A percentile compares a stretch with the other conserved stretches of the same genome.
Conservation (phyloP, 2,888 invertebrate species). For the Tineola bisselliella region DNA sequence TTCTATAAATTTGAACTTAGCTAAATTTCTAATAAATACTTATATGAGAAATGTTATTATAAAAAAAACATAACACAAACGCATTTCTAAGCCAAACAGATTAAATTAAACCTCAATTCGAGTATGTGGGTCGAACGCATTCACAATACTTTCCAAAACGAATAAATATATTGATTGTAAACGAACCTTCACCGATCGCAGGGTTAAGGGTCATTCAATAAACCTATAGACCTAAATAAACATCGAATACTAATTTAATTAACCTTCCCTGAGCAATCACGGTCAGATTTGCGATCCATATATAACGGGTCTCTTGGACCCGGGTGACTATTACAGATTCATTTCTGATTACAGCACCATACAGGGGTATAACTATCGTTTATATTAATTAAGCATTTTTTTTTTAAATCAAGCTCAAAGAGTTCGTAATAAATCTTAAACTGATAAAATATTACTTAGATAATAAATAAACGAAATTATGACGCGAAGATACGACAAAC, state of each 20-base stretch:
- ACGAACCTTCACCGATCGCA: conserved; percentile 15
- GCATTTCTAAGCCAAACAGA: background rate
- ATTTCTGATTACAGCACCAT: background rate
- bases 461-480: too few relatives aligned
- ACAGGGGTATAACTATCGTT: too few relatives aligned
- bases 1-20: too few relatives aligned
- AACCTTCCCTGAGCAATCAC: conserved; percentile 17
- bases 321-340: background rate
- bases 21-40: too few relatives aligned
- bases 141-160: background rate
- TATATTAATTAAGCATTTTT: too few relatives aligned
- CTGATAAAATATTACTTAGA: too few relatives aligned
- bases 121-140: background rate
- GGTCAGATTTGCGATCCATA: conserved; percentile 9
- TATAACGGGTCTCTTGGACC: background rate
- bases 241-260: conserved; percentile 34
- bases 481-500: too few relatives aligned
- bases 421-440: too few relatives aligned
- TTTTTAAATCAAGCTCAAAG: too few relatives aligned
- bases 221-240: conserved; percentile 33
- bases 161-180: conserved; percentile 11
- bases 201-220: conserved; percentile 29
- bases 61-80: too few relatives aligned
- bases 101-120: background rate
- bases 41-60: too few relatives aligned